Base-by-base conservation (phyloP, 2,888 invertebrate species). In the Stomorhina lunata region DNA sequence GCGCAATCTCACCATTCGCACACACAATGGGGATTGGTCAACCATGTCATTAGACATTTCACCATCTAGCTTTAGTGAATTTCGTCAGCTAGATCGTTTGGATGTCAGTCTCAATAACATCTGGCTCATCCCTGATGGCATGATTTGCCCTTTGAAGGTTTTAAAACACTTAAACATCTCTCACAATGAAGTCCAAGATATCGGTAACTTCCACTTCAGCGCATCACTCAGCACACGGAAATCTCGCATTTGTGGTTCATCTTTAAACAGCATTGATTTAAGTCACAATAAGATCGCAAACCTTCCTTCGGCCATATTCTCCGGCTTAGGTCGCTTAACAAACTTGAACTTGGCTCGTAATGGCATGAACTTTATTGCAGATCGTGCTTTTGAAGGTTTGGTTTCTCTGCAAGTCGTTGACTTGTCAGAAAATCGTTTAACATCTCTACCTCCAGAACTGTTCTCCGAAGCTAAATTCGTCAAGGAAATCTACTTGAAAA, bases 21-120 rank as follows among this genome's bases (percentile, higher is more conserved):
- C 96, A 45, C 94, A 96, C 91, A 96, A 96, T 90, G 95, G 95
- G 48, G 95, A 95, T 89, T 96, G 96, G 95, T 95, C 96, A 27
- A 95, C 95, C 65, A 95, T 96, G 93, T 96, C 95, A 87, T 92
- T 97, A 90, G 96, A 96, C 91, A 93, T 97, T 89, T 94, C 95
- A 85, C 93, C 94, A 73, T 95, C 95, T 86, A 95, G 95, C 88
- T 96, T 97, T 91, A 94, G 83, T 94, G 93, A 94, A 86, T 95
- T 96, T 85, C 93, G 95, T 69, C 95, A 96, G 90, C 92, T 97
- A 86, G 96, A 97, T 91, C 94, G 95, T 85, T 92, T 97, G 86
- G 97, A 97, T 90, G 92, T 97, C 85, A 96, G 96, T 89, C 94
- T 94, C 88, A 97, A 97, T 91, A 97, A 96, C 91, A 96, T 97